phyloP scores from a whole-genome alignment of 2,113 vertebrate species.

The Lichenostomus cassidix region DNA sequence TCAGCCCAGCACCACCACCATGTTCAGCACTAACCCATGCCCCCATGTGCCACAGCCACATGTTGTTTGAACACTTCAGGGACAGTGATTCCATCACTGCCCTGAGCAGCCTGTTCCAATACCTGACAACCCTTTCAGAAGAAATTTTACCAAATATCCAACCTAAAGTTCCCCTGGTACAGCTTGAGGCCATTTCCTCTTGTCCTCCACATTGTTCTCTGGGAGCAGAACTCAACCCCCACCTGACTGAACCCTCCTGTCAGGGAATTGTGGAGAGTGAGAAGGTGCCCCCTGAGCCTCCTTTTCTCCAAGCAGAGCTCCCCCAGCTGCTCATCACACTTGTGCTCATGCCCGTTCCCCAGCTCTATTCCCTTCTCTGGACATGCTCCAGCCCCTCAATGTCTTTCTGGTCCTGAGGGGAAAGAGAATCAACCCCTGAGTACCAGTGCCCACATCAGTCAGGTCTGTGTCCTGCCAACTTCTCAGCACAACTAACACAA shows the following conservation, averaged over 20 bases:
- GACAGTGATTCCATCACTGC: neutral
- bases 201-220: neutral
- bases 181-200: neutral
- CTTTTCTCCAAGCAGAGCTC: neutral
- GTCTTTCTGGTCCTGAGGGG: neutral
- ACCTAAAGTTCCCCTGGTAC: neutral
- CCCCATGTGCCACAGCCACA: neutral
- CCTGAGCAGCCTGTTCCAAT: neutral
- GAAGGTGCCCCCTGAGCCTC: neutral
- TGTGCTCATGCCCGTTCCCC: neutral
- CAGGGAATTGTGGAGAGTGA: neutral
- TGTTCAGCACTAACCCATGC: neutral
- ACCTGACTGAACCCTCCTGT: neutral
- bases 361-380: neutral
- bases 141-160: neutral
- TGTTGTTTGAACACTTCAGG: neutral
- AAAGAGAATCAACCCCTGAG: neutral
- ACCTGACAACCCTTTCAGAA: neutral
- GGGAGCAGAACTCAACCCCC: neutral
- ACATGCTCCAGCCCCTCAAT: neutral
- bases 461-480: neutral
- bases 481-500: neutral
- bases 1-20: neutral
- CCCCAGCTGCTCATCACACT: neutral
- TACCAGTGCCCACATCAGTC: neutral